phyloP scores from a whole-genome alignment of 2,797 vertebrate species.

The Gephyroberyx darwinii region DNA sequence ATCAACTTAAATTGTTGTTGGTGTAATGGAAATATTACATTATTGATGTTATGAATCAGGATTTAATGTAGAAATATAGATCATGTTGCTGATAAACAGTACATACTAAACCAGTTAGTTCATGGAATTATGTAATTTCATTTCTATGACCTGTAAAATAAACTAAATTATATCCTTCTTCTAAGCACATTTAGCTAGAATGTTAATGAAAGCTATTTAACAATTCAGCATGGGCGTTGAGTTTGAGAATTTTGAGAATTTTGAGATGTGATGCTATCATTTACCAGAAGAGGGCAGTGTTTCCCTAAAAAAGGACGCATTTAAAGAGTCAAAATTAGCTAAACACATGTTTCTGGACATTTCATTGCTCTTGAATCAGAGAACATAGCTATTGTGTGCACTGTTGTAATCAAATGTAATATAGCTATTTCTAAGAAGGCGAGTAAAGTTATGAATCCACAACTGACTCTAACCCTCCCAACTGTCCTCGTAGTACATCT shows the following conservation, averaged over 20 bases:
- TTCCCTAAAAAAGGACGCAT: constrained; percentile 17
- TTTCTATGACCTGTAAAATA: background rate
- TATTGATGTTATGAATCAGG: too few species aligned
- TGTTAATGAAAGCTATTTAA: background rate
- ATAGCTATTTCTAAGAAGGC: background rate
- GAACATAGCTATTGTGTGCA: background rate
- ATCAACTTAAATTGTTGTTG: too few species aligned
- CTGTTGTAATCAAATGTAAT: background rate
- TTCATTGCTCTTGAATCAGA: background rate
- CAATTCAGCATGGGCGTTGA: background rate
- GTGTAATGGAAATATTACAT: too few species aligned
- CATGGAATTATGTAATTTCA: too few species aligned
- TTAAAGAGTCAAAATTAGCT: background rate
- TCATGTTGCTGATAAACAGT: too few species aligned
- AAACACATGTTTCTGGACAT: background rate
- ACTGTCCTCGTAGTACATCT: background rate
- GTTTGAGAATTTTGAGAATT: background rate
- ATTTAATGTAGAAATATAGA: too few species aligned
- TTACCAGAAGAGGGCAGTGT: constrained; percentile 60
- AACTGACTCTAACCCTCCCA: background rate
- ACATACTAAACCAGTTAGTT: background rate
- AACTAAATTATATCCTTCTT: background rate
- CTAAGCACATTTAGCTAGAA: background rate
- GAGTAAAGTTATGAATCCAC: background rate
- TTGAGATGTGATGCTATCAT: background rate